Evolutionary conservation across 2,888 invertebrate genomes (phyloP).

Genomic region (Melolontha melolontha): DNA sequence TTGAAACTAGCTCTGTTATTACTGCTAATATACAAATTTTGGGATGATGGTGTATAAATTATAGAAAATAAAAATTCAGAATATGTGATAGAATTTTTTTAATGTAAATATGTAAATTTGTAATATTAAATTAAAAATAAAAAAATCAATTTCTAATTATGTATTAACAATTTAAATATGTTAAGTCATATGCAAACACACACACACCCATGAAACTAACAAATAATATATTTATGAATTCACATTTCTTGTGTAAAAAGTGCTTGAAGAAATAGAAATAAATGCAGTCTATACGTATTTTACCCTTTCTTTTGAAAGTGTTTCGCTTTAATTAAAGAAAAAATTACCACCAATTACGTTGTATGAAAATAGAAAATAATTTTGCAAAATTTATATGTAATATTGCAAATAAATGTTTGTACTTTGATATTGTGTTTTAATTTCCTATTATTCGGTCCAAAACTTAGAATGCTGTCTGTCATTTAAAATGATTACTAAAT

Average conservation of each 20-base stretch:
- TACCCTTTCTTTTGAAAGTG: background rate
- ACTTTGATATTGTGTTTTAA: conserved; percentile 22
- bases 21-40: background rate
- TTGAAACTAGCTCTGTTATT: too few relatives aligned
- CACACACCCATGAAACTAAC: background rate
- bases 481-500: too few relatives aligned
- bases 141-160: conserved; percentile 3
- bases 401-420: conserved; percentile 39
- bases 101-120: conserved; percentile 43
- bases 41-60: background rate
- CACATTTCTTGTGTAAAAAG: too few relatives aligned
- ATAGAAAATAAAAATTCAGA: conserved; percentile 31
- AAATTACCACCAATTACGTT: background rate
- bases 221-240: conserved; percentile 5
- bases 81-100: conserved; percentile 42
- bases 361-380: conserved; percentile 15
- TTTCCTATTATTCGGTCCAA: background rate
- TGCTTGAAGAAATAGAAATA: background rate
- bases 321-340: background rate
- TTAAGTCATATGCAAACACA: background rate
- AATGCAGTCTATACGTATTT: conserved; percentile 4
- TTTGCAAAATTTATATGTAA: conserved; percentile 33
- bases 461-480: background rate
- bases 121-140: conserved; percentile 25
- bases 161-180: background rate